These are phyloP conservation scores for Pseudopipra pipra DNA, from an alignment of 2,113 vertebrate species.

Conservation along the genomic window DNA sequence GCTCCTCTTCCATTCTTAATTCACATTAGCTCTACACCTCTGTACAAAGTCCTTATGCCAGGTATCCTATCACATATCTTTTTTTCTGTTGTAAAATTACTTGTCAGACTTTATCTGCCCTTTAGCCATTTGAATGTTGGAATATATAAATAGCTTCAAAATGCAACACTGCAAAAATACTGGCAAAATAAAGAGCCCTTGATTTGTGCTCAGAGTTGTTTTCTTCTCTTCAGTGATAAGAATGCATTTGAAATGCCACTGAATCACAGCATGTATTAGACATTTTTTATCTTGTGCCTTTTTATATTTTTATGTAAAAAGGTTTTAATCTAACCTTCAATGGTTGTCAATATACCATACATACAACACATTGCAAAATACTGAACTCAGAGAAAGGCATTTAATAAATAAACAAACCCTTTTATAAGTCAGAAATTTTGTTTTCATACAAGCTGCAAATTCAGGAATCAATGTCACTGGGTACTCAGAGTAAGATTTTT, in stretches of 20 bases:
- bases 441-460: neutral
- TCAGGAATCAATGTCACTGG: neutral
- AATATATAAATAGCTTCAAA: neutral
- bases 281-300: neutral
- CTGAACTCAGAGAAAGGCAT: neutral
- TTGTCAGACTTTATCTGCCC: neutral
- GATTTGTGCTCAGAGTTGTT: neutral
- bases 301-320: neutral
- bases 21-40: neutral
- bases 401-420: neutral
- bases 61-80: neutral
- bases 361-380: neutral
- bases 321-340: neutral
- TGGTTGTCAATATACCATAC: neutral
- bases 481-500: neutral
- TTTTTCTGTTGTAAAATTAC: neutral
- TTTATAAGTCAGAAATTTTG: neutral
- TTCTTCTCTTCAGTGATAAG: neutral
- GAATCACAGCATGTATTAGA: neutral
- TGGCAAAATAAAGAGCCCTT: neutral
- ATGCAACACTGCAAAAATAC: neutral
- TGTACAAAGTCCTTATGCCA: neutral
- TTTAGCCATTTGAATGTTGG: neutral
- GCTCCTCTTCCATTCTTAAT: neutral
- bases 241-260: neutral